Evolutionary conservation across 2,113 vertebrate genomes (phyloP).

Genomic region (Sitta europaea): DNA sequence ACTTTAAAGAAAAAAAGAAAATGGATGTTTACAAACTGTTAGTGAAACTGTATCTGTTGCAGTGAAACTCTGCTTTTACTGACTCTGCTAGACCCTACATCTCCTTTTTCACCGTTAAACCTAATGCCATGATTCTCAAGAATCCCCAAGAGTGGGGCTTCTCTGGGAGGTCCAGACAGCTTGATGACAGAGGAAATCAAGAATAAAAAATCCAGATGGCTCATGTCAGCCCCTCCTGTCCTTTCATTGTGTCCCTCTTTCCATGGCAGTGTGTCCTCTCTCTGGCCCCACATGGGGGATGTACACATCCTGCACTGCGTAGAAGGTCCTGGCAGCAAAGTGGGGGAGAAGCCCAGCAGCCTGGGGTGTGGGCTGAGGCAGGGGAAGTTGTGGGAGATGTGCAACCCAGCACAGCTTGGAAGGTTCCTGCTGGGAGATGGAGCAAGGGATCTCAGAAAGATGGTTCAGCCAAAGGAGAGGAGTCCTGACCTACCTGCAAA

Average conservation of each 20-base stretch:
- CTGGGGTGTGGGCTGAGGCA: accelerated
- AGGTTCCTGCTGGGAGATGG: neutral
- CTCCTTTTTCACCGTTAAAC: neutral
- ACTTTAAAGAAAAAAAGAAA: neutral
- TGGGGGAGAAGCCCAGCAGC: neutral
- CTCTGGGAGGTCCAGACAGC: neutral
- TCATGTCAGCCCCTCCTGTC: neutral
- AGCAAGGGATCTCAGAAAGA: neutral
- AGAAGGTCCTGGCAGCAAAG: neutral
- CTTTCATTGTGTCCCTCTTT: neutral
- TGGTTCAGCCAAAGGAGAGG: neutral
- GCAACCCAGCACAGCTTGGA: neutral
- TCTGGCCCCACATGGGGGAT: neutral
- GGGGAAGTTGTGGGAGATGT: neutral
- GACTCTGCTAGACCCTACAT: neutral
- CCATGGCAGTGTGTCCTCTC: neutral
- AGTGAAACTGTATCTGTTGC: neutral
- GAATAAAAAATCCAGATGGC: neutral
- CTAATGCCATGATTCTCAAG: neutral
- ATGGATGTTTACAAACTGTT: neutral
- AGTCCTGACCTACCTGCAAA: neutral
- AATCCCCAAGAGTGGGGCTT: neutral
- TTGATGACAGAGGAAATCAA: neutral
- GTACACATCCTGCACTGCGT: accelerated
- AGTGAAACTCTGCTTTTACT: neutral